Percentiles rank a stretch among this genome's conserved stretches.
phyloP scores from a whole-genome alignment of 2,797 vertebrate genomes.

The Peromyscus attwateri region DNA sequence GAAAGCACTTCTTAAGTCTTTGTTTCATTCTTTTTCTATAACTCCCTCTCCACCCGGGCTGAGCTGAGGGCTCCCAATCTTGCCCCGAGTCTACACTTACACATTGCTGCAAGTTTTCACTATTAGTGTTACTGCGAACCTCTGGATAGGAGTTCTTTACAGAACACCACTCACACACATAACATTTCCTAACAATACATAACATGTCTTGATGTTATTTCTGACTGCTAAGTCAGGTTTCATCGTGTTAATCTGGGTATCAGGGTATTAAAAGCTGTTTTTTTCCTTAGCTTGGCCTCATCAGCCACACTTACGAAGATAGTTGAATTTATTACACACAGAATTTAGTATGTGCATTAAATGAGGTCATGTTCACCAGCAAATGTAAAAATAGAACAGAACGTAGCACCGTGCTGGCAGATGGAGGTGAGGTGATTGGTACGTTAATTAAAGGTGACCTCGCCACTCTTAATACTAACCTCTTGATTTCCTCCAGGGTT shows the following conservation, averaged over 20 bases:
- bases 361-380: conserved; percentile 74
- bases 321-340: conserved; percentile 78
- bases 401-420: conserved; percentile 88
- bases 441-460: conserved; percentile 90
- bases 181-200: neutral
- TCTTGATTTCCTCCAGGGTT: conserved; percentile 88
- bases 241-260: conserved; percentile 24
- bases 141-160: neutral
- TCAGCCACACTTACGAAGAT: conserved; percentile 58
- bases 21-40: conserved; percentile 8
- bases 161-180: neutral
- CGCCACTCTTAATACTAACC: conserved; percentile 89
- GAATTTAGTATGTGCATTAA: conserved; percentile 80
- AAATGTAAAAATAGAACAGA: conserved; percentile 86
- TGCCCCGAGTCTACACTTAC: neutral
- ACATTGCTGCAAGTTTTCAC: neutral
- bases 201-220: conserved; percentile 38
- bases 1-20: neutral
- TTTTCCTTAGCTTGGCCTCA: conserved; percentile 56
- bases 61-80: neutral
- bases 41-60: neutral
- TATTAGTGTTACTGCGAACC: neutral
- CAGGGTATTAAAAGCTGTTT: conserved; percentile 47
- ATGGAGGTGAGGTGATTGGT: conserved; percentile 88
- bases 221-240: conserved; percentile 23